Evolutionary conservation across 2,888 invertebrate species (phyloP).

Genomic region (Coleophora flavipennella): DNA sequence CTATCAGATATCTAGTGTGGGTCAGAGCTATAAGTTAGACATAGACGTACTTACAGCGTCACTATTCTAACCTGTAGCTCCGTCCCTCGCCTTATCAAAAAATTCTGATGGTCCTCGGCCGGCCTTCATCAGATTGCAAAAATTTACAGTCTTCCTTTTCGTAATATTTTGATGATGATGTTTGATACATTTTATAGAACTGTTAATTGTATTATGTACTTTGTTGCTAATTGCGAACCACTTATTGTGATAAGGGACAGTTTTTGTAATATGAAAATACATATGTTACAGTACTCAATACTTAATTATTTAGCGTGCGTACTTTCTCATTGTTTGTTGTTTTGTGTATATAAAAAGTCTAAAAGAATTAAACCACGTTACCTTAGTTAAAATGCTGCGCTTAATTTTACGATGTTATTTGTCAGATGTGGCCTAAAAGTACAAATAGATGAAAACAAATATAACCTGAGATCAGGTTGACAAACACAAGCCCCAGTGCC

Average conservation of each 20-base stretch:
- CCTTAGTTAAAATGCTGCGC: too few relatives aligned
- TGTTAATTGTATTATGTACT: neutral
- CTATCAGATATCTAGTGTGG: too few relatives aligned
- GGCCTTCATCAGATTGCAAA: neutral
- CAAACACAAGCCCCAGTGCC: conserved; percentile 41
- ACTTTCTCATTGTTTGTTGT: neutral
- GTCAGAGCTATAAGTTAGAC: too few relatives aligned
- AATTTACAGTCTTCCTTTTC: conserved; percentile 21
- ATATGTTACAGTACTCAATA: too few relatives aligned
- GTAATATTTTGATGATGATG: neutral
- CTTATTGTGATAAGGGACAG: too few relatives aligned
- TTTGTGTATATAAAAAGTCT: neutral
- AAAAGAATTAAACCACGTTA: neutral
- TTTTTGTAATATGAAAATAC: too few relatives aligned
- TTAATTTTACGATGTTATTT: neutral
- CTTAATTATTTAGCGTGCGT: too few relatives aligned
- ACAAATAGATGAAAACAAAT: conserved; percentile 17
- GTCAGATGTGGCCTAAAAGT: conserved; percentile 21
- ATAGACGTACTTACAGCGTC: too few relatives aligned
- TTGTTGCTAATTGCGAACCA: too few relatives aligned
- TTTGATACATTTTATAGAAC: neutral
- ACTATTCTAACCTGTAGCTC: too few relatives aligned
- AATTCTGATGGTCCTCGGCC: too few relatives aligned
- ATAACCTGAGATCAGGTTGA: neutral
- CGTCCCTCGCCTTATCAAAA: too few relatives aligned